Conservation (phyloP, 2,797 vertebrate genomes). For the Muscicapa comitata region DNA sequence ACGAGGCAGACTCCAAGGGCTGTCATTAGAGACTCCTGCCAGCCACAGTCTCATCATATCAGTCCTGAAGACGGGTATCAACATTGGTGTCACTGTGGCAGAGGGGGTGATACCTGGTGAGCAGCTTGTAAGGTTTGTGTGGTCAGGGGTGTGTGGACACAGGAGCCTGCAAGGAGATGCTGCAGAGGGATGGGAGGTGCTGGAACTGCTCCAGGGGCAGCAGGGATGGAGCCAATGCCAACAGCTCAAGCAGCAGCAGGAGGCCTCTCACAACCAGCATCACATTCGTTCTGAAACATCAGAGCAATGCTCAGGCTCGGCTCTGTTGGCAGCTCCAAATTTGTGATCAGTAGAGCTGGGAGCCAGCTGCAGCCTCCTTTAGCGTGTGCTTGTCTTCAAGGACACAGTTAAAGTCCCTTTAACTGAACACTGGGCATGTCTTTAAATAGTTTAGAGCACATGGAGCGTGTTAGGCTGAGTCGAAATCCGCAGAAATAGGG, state of each 20-base stretch:
- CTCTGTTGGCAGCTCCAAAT: background rate
- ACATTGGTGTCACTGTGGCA: too few species aligned
- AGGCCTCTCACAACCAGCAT: background rate
- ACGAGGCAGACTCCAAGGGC: background rate
- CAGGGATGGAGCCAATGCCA: background rate
- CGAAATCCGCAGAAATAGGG: background rate
- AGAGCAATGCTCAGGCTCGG: accelerated
- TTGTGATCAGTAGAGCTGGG: background rate
- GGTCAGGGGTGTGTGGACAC: background rate
- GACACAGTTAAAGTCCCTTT: background rate
- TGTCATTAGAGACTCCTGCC: background rate
- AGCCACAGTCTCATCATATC: background rate
- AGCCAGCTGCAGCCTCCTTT: background rate
- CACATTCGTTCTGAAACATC: accelerated
- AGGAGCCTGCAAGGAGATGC: background rate
- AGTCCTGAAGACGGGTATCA: background rate
- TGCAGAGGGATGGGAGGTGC: background rate
- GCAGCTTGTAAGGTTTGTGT: background rate
- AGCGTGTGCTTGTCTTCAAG: background rate
- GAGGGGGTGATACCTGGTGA: background rate
- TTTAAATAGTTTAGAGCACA: background rate
- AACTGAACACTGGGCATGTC: background rate
- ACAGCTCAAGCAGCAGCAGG: background rate
- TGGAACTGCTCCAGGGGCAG: background rate
- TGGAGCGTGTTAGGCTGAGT: background rate